phyloP scores from a whole-genome alignment of 2,888 invertebrate species.

The Xanthorhoe spadicearia region DNA sequence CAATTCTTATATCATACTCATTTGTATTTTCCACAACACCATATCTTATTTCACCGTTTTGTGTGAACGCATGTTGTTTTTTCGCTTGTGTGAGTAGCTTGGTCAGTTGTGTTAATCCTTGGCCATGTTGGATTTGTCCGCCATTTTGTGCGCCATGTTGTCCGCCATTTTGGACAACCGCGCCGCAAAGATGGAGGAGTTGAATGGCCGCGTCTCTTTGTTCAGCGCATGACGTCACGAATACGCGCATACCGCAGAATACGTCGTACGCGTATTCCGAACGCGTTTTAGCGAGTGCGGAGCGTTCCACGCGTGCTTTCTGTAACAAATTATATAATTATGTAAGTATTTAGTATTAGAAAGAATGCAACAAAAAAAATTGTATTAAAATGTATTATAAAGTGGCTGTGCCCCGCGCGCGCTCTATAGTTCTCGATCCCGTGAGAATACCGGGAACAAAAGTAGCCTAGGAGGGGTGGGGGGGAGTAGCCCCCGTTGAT shows the following conservation, averaged over 20 bases:
- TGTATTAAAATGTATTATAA: too few relatives aligned
- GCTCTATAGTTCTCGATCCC: too few relatives aligned
- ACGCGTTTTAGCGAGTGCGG: constrained; percentile 58
- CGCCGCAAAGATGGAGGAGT: constrained; percentile 69
- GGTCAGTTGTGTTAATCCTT: constrained; percentile 32
- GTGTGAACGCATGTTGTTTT: constrained; percentile 21
- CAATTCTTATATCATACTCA: constrained; percentile 61
- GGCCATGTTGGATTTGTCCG: constrained; percentile 29
- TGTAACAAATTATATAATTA: constrained; percentile 51
- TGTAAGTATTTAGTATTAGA: too few relatives aligned
- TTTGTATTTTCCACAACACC: constrained; percentile 17
- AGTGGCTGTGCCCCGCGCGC: too few relatives aligned
- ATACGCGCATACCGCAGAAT: constrained; percentile 66
- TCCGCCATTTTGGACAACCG: constrained; percentile 47
- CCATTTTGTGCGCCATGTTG: constrained; percentile 45
- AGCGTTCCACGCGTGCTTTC: constrained; percentile 73
- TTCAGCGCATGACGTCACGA: constrained; percentile 52
- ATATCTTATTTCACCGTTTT: constrained; percentile 33
- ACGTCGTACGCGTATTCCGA: constrained; percentile 71
- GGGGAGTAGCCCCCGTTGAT: too few relatives aligned
- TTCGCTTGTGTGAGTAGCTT: constrained; percentile 16
- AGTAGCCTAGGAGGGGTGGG: too few relatives aligned
- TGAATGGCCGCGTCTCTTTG: constrained; percentile 59
- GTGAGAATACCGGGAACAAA: too few relatives aligned
- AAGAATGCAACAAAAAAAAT: too few relatives aligned